Evolutionary conservation across 2,888 invertebrate species (phyloP).

Genomic region (Tortricodes alternella): DNA sequence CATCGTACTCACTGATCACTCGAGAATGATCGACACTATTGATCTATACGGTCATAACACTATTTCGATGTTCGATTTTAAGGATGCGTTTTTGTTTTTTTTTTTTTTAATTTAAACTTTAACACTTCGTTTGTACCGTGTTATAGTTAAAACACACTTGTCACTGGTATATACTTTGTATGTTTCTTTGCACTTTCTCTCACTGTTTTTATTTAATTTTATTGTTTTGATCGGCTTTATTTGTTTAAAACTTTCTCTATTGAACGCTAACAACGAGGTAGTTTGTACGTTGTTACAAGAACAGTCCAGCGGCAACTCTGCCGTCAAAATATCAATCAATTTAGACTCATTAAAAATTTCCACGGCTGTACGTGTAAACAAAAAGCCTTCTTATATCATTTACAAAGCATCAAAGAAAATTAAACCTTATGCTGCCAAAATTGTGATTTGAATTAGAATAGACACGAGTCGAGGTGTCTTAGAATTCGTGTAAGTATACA

Average conservation of each 20-base stretch:
- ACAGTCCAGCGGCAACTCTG: constrained; percentile 9
- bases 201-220: constrained; percentile 1
- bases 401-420: constrained; percentile 1
- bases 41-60: constrained; percentile 22
- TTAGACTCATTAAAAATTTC: constrained; percentile 60
- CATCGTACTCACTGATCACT: constrained; percentile 29
- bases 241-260: constrained; percentile 6
- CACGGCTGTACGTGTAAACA: constrained; percentile 39
- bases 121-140: constrained; percentile 5
- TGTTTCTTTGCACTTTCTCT: background rate
- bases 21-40: background rate
- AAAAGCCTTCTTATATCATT: constrained; percentile 25
- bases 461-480: background rate
- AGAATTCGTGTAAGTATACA: constrained; percentile 26
- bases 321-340: constrained; percentile 70
- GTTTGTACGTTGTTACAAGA: constrained; percentile 17
- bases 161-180: background rate
- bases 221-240: constrained; percentile 6
- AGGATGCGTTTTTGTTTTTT: background rate
- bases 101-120: constrained; percentile 1
- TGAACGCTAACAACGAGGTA: constrained; percentile 6
- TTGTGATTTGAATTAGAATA: constrained; percentile 13
- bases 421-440: constrained; percentile 2
- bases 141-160: background rate
- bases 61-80: constrained; percentile 1